Evolutionary conservation across 2,888 invertebrate genomes (phyloP), one percentile per base, ranked within the genome.

Genomic region (Eupithecia insigniata): DNA sequence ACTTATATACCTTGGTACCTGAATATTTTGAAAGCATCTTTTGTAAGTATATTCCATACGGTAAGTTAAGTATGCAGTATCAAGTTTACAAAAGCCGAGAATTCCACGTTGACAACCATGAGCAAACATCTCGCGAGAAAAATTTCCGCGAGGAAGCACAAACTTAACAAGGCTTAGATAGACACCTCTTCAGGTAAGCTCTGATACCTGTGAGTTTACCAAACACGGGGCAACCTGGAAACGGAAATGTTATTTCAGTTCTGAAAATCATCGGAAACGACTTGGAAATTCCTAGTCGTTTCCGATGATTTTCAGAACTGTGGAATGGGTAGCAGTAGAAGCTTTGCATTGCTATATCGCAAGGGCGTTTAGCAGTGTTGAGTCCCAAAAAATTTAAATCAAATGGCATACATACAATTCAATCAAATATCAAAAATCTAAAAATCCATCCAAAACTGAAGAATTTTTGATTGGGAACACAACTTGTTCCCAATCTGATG

Each of bases 91-190:
- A 79, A 79, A 71, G 78, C 72, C 74, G 69, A 77, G 69, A 76
- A 75, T 79, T 80, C 68, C 60, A 65, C 68, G 69, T 72, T 79
- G 79, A 71, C 80, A 83, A 70, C 83, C 82, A 79, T 82, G 76
- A 75, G 77, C 70, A 73, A 73, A 75, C 75, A 76, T 74, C 78
- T 80, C 75, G 79, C 76, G 79, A 75, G 77, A 82, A 82, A 80
- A 81, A 78, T 88, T 89, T 88, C 88, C 87, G 80, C 85, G 76
- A 87, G 87, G 82, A 70, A 84, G 87, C 87, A 87, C 89, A 87
- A 84, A 89, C 88, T 89, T 89, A 90, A 90, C 89, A 87, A 90
- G 87, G 80, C 84, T 84, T 84, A 85, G 83, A 85, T 83, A 83
- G 82, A 84, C 84, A 83, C 82, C 81, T 83, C 82, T 82, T 81